Evolutionary conservation across 2,113 vertebrate genomes (phyloP).

Genomic region (Coturnix japonica): DNA sequence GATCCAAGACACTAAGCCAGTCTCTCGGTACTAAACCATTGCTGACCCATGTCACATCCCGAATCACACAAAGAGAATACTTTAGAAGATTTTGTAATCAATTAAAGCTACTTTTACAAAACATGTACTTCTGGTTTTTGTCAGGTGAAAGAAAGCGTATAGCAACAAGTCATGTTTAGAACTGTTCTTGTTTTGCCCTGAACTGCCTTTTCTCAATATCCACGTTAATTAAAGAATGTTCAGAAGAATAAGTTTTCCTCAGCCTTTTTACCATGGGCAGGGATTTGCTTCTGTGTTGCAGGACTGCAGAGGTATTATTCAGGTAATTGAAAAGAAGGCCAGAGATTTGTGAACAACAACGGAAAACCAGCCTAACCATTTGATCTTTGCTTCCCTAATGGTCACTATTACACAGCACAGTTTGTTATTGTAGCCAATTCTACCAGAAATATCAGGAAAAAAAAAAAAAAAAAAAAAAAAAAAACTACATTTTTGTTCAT

Average conservation of each 20-base stretch:
- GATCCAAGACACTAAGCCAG: neutral
- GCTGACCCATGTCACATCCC: neutral
- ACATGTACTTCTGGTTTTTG: neutral
- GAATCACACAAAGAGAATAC: neutral
- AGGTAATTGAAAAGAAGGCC: neutral
- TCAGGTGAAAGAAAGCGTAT: neutral
- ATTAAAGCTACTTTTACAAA: neutral
- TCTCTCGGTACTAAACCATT: neutral
- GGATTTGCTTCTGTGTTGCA: constrained; percentile 34
- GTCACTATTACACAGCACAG: too few relatives aligned
- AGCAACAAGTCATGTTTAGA: neutral
- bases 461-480: too few relatives aligned
- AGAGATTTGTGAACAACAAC: constrained; percentile 23
- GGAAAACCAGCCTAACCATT: neutral
- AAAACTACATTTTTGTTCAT: neutral
- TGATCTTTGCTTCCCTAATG: too few relatives aligned
- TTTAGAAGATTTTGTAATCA: neutral
- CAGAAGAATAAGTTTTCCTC: constrained; percentile 31
- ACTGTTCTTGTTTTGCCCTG: neutral
- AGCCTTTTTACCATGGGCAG: constrained; percentile 24
- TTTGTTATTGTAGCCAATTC: too few relatives aligned
- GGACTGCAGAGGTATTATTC: neutral
- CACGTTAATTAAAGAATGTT: constrained; percentile 8
- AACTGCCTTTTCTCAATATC: neutral
- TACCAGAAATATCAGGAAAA: too few relatives aligned